Percentiles rank a stretch among this genome's conserved stretches.
phyloP scores from a whole-genome alignment of 2,888 invertebrate species.

The Drosophila monieri region DNA sequence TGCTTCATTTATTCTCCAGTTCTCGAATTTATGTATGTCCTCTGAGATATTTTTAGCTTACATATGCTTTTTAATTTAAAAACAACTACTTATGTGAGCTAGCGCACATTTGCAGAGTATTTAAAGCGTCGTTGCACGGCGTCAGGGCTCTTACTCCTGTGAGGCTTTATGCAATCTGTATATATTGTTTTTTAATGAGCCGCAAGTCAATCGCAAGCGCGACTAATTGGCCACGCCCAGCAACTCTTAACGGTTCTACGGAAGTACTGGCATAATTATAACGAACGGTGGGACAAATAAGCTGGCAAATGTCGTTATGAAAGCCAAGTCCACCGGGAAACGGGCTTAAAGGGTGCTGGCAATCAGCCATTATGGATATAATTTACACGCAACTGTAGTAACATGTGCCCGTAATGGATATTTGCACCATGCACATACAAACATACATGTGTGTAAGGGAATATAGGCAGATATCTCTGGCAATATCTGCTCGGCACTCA shows the following conservation, averaged over 20 bases:
- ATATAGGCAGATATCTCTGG: constrained; percentile 18
- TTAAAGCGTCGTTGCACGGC: not conserved
- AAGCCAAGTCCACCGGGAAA: constrained; percentile 12
- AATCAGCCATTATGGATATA: constrained; percentile 77
- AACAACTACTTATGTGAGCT: not conserved
- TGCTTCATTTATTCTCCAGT: not conserved
- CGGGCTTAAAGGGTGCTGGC: constrained; percentile 28
- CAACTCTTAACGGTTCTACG: constrained; percentile 38
- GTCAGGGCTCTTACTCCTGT: not conserved
- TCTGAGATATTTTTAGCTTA: not conserved
- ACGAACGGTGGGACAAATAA: constrained; percentile 47
- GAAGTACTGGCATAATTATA: constrained; percentile 64
- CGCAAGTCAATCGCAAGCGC: constrained; percentile 74
- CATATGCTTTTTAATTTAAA: not conserved
- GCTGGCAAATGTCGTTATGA: constrained; percentile 42
- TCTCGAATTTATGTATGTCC: not conserved
- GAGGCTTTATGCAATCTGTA: constrained; percentile 66
- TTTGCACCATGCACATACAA: not conserved
- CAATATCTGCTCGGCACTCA: constrained; percentile 85
- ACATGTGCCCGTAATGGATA: constrained; percentile 67
- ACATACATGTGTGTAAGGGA: not conserved
- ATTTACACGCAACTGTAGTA: constrained; percentile 73
- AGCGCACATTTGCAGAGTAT: constrained; percentile 17
- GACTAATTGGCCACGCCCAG: constrained; percentile 67
- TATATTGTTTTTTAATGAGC: constrained; percentile 79